phyloP scores from a whole-genome alignment of 2,888 invertebrate genomes.

The Omphaloscelis lunosa region DNA sequence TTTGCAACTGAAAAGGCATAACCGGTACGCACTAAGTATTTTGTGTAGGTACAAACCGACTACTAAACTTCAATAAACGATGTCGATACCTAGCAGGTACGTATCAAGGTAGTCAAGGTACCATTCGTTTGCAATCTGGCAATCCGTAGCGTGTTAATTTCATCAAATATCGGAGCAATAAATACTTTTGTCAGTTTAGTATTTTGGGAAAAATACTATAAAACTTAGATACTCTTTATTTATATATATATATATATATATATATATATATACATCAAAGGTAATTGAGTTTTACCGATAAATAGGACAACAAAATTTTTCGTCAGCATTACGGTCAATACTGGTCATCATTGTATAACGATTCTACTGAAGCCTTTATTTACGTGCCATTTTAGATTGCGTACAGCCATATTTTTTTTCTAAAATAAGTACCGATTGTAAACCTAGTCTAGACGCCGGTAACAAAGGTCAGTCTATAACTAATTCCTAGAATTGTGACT shows the following conservation, averaged over 20 bases:
- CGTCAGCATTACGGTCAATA: background rate
- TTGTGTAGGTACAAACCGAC: too few species aligned
- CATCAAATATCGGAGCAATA: background rate
- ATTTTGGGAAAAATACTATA: background rate
- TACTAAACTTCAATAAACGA: background rate
- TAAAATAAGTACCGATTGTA: background rate
- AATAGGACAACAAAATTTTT: background rate
- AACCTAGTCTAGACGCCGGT: background rate
- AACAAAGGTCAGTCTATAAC: background rate
- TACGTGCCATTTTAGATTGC: background rate
- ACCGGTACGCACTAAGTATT: background rate
- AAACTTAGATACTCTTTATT: background rate
- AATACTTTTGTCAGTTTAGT: background rate
- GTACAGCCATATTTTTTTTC: background rate
- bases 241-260: too few species aligned
- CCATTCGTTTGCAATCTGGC: background rate
- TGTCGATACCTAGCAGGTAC: background rate
- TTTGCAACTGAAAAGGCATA: background rate
- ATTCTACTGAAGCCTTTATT: background rate
- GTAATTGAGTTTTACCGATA: background rate
- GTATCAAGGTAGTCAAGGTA: background rate
- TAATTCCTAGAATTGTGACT: constrained; percentile 2
- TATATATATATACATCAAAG: too few species aligned
- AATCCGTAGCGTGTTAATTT: background rate
- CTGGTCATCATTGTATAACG: background rate